phyloP scores from a whole-genome alignment of 2,797 vertebrate species.

The Phataginus tricuspis region DNA sequence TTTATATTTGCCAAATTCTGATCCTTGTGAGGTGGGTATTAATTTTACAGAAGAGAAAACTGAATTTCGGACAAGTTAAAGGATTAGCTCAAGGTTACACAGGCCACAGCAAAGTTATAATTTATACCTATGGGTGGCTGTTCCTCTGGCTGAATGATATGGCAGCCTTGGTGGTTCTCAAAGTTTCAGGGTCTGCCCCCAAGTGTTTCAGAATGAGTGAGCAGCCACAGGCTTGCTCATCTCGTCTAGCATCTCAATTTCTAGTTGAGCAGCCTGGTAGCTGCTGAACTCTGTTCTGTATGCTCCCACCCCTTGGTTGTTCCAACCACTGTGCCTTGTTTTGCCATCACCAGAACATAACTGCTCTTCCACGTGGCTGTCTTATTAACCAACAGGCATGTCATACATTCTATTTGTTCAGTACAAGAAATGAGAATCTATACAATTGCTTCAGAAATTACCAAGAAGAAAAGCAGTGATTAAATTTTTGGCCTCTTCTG shows the following conservation, averaged over 20 bases:
- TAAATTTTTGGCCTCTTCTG: neutral
- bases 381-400: neutral
- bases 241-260: neutral
- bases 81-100: neutral
- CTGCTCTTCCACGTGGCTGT: neutral
- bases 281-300: neutral
- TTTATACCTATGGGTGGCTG: neutral
- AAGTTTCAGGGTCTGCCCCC: accelerated
- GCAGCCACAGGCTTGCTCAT: neutral
- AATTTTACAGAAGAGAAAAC: neutral
- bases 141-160: neutral
- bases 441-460: neutral
- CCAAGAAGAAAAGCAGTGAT: slow-evolving; percentile 20
- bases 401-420: neutral
- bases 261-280: neutral
- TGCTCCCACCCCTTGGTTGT: too few relatives aligned
- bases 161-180: neutral
- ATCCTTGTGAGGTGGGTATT: neutral
- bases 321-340: neutral
- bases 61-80: neutral
- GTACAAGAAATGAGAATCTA: neutral
- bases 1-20: neutral
- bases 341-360: neutral
- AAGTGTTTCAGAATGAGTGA: neutral
- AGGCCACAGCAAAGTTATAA: neutral